phyloP scores from a whole-genome alignment of 2,113 vertebrate species.

The Centropus unirufus region DNA sequence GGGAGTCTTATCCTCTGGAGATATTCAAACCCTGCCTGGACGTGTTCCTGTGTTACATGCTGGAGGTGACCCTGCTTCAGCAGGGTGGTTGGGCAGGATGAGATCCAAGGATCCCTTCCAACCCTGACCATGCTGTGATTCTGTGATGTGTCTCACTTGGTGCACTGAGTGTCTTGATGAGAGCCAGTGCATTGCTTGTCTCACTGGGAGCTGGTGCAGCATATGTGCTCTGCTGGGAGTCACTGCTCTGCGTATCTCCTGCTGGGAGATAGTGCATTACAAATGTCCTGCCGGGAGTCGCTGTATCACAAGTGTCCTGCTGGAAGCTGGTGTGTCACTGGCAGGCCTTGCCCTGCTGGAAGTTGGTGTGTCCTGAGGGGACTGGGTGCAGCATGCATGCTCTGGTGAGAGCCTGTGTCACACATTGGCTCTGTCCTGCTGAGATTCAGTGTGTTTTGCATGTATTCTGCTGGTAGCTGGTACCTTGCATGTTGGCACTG shows the following conservation, averaged over 20 bases:
- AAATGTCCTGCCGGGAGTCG: background rate
- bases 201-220: too few species aligned
- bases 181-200: background rate
- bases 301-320: background rate
- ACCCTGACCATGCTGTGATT: too few species aligned
- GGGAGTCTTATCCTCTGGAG: too few species aligned
- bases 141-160: too few species aligned
- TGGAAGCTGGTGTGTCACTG: background rate
- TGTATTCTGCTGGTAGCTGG: background rate
- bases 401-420: background rate
- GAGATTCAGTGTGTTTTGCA: background rate
- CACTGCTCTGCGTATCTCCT: background rate
- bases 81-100: too few species aligned
- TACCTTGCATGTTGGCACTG: background rate
- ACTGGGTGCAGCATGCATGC: accelerated
- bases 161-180: background rate
- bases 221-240: background rate
- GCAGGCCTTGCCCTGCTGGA: background rate
- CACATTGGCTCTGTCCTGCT: background rate
- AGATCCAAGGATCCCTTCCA: too few species aligned
- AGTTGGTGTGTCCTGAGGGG: background rate
- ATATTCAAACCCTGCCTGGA: too few species aligned
- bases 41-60: too few species aligned
- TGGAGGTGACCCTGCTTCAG: too few species aligned
- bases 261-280: too few species aligned